These are phyloP conservation scores for Penaeus vannamei DNA, from an alignment of 1,140 invertebrate species.

Conservation along the genomic window DNA sequence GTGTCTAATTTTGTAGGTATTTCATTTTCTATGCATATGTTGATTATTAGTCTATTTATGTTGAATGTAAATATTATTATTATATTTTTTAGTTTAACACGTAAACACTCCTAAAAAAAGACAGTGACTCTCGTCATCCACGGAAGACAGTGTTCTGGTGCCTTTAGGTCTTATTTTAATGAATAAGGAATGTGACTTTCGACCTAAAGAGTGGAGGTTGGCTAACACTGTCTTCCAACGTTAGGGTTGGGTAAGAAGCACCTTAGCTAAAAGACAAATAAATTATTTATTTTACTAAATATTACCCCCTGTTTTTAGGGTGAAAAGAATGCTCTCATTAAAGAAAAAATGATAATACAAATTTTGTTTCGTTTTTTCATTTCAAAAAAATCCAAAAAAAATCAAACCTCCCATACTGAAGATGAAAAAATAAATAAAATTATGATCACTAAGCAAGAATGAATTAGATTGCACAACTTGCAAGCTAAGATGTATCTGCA, in stretches of 20 bases:
- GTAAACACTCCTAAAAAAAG: constrained; percentile 62
- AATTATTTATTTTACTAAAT: too few relatives aligned
- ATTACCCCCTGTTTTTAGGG: too few relatives aligned
- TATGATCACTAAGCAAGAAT: too few relatives aligned
- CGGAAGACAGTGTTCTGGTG: constrained; percentile 56
- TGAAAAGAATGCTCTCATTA: too few relatives aligned
- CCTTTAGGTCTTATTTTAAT: constrained; percentile 44
- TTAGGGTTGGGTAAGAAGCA: background rate
- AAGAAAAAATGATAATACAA: too few relatives aligned
- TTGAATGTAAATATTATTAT: constrained; percentile 47
- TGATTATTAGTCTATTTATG: constrained; percentile 37
- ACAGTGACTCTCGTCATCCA: constrained; percentile 59
- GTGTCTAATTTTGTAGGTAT: constrained; percentile 51
- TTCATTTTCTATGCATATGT: constrained; percentile 40
- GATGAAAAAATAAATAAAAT: too few relatives aligned
- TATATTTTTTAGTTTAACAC: constrained; percentile 59
- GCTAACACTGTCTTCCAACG: constrained; percentile 54
- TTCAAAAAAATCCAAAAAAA: too few relatives aligned
- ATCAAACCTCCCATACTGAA: too few relatives aligned
- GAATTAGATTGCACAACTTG: too few relatives aligned
- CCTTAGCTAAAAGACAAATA: too few relatives aligned
- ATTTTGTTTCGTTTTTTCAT: too few relatives aligned
- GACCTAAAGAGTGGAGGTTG: constrained; percentile 56
- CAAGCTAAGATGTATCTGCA: too few relatives aligned
- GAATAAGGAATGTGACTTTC: constrained; percentile 48